Percentiles rank a stretch among this genome's conserved stretches.
Conservation (phyloP, 2,797 vertebrate species). For the Xenopus petersii region DNA sequence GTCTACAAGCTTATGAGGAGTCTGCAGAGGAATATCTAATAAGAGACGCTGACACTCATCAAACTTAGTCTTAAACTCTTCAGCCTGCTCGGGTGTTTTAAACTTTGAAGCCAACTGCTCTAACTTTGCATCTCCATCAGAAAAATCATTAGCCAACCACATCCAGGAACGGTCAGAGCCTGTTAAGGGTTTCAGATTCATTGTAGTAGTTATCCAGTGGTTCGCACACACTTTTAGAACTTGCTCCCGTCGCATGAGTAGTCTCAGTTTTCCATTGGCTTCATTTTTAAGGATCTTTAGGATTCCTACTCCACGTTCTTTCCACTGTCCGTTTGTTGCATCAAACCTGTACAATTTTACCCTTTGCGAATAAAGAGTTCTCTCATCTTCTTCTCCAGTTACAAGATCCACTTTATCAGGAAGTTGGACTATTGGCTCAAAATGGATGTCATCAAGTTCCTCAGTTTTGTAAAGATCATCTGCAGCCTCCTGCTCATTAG, state of each 20-base stretch:
- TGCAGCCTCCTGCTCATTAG: conserved; percentile 78
- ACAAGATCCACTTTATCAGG: conserved; percentile 93
- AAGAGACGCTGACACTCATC: conserved; percentile 90
- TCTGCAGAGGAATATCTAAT: conserved; percentile 93
- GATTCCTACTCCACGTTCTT: conserved; percentile 90
- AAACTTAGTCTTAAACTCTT: conserved; percentile 93
- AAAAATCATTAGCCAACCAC: conserved; percentile 93
- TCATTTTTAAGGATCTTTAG: conserved; percentile 92
- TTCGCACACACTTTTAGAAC: conserved; percentile 97
- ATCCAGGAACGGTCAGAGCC: conserved; percentile 95
- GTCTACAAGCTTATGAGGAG: conserved; percentile 94
- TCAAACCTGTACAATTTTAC: conserved; percentile 96
- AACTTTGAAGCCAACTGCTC: conserved; percentile 95
- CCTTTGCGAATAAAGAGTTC: conserved; percentile 85
- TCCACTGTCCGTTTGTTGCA: conserved; percentile 85
- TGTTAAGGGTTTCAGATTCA: conserved; percentile 91
- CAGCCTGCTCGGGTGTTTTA: conserved; percentile 87
- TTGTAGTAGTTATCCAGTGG: conserved; percentile 97
- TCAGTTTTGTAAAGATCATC: conserved; percentile 91
- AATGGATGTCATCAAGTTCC: conserved; percentile 93
- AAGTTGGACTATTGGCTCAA: conserved; percentile 97
- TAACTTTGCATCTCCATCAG: conserved; percentile 86
- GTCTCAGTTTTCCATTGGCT: conserved; percentile 84
- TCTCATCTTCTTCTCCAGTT: conserved; percentile 95
- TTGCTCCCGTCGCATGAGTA: conserved; percentile 95